Evolutionary conservation across 2,797 vertebrate genomes (phyloP).

Genomic region (Acanthopagrus latus): DNA sequence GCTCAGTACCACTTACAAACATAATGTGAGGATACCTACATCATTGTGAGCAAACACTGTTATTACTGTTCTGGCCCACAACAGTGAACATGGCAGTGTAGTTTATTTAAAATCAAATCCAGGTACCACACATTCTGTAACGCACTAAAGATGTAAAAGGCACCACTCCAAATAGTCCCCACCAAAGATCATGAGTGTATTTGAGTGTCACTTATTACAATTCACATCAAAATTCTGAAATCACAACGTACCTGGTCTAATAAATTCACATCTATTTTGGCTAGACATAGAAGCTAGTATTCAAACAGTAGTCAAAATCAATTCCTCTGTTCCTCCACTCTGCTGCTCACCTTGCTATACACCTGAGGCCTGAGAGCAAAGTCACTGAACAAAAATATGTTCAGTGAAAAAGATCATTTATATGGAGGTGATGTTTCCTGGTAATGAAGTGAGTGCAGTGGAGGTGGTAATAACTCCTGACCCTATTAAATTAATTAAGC

Average conservation of each 20-base stretch:
- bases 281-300: neutral
- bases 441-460: slow-evolving; percentile 67
- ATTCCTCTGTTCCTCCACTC: neutral
- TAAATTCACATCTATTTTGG: neutral
- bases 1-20: neutral
- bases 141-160: neutral
- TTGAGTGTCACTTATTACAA: neutral
- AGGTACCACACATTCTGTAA: neutral
- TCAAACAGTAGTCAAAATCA: slow-evolving; percentile 15
- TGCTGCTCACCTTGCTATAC: neutral
- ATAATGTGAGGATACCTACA: too few relatives aligned
- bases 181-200: neutral
- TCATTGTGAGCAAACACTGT: too few relatives aligned
- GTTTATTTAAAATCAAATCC: neutral
- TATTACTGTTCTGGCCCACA: neutral
- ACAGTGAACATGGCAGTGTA: neutral
- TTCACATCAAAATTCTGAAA: neutral
- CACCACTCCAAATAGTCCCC: neutral
- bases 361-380: slow-evolving; percentile 30
- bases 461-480: slow-evolving; percentile 84
- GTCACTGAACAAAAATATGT: slow-evolving; percentile 33
- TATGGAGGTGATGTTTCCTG: slow-evolving; percentile 67
- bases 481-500: slow-evolving; percentile 88
- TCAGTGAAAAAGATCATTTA: slow-evolving; percentile 25
- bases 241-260: neutral